A percentile compares a stretch with the other conserved stretches of the same genome.
Conservation (phyloP, 2,888 invertebrate genomes). For the Nebria salina region DNA sequence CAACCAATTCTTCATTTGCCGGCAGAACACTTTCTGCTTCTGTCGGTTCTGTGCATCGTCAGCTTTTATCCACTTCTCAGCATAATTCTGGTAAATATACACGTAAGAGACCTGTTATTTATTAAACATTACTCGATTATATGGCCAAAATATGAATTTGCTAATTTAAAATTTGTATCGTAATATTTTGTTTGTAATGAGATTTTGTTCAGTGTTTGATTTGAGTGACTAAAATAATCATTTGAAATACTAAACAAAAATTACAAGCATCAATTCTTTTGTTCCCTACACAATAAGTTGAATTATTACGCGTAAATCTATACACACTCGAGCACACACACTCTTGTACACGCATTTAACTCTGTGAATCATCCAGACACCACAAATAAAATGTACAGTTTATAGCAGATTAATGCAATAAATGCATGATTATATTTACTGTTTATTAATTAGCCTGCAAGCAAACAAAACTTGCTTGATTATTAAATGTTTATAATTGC, state of each 20-base stretch:
- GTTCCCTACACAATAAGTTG: neutral
- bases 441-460: neutral
- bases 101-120: neutral
- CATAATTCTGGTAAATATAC: conserved; percentile 44
- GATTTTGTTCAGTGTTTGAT: no score
- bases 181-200: no score
- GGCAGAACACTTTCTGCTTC: conserved; percentile 36
- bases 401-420: neutral
- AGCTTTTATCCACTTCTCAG: conserved; percentile 55
- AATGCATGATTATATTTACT: neutral
- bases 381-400: neutral
- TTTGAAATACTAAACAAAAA: neutral
- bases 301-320: neutral
- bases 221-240: neutral
- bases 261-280: neutral
- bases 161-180: no score
- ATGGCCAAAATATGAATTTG: no score
- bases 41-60: conserved; percentile 53
- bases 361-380: neutral
- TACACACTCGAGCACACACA: neutral
- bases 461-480: neutral
- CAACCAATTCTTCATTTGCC: conserved; percentile 34
- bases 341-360: neutral
- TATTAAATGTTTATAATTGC: neutral
- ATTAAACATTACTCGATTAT: no score